Base-by-base conservation (phyloP, 2,113 vertebrate genomes). In the Carollia perspicillata region DNA sequence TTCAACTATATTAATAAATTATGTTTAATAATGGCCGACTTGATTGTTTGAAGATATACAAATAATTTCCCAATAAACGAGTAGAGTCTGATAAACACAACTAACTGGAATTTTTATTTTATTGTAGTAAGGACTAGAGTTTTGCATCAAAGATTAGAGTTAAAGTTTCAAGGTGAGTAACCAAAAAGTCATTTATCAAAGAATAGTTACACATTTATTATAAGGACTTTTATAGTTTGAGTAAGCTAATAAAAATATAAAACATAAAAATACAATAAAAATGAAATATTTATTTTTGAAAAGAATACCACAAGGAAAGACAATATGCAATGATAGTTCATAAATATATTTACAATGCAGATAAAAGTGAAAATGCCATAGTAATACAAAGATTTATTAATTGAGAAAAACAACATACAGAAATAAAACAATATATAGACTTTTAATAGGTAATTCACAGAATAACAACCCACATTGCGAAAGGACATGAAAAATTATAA, bases 81-180 rank as follows among this genome's bases (percentile, higher is more conserved):
- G 5, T 14, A 66, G 8, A 49, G 49, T 75, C 22, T 30, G 51
- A 23, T 22, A 30, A 58, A 63, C 23, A 68, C 74, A 89, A 68
- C 4, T 14, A 84, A 85, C 6, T 28, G 16, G 18, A 42, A 58
- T 1, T 44, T 49, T 51, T 51, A 51, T 22, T 51, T 30, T 42
- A 60, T 44, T 44, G 23, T 18, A 37, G 8, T 44, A 12, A 83
- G 18, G 20, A 51, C 0, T 26, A 44, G 0, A 0, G 11, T 33
- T 40, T 33, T 75, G 0, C 1, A 69, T 86, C 17, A 75, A 6
- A 81, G 30, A 1, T 18, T 37, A 0, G 1, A 49, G 14, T 63
- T 44, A 81, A 71, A 90, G 63, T 86, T 63, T 16, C 5, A 71
- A 85, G 26, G 37, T n/a, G 6, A 49, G 55, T 81, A 95, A 63